Conservation (phyloP, 2,797 vertebrate species). For the Liparis tanakae region DNA sequence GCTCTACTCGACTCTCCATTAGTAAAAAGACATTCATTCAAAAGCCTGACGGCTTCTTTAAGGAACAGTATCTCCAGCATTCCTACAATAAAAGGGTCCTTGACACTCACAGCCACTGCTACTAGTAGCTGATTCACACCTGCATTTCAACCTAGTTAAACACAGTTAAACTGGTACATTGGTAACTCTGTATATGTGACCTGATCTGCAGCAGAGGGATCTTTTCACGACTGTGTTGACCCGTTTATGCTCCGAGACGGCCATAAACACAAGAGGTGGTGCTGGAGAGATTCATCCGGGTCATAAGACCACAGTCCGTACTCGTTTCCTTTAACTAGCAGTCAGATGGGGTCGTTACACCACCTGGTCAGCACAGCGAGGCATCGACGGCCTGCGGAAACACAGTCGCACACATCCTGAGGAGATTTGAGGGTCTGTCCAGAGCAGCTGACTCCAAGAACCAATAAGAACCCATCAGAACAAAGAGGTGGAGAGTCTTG, state of each 20-base stretch:
- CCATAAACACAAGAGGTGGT: too few species aligned
- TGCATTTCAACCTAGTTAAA: background rate
- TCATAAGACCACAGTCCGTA: background rate
- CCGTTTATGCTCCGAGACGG: background rate
- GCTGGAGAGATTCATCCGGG: background rate
- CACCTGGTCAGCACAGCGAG: background rate
- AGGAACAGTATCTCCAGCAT: background rate
- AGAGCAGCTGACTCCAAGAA: constrained; percentile 45
- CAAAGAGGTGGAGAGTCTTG: too few species aligned
- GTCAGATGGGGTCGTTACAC: background rate
- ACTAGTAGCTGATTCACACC: background rate
- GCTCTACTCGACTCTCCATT: background rate
- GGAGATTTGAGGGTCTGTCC: constrained; percentile 26
- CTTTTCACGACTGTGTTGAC: background rate
- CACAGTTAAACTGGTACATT: background rate
- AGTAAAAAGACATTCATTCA: constrained; percentile 13
- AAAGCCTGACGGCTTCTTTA: background rate
- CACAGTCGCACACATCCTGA: background rate
- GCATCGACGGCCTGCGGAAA: background rate
- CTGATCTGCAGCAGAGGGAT: constrained; percentile 1
- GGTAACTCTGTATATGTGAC: background rate
- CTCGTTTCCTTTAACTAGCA: background rate
- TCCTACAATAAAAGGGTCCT: background rate
- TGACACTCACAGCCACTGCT: constrained; percentile 4
- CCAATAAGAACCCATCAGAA: background rate